These are phyloP conservation scores for Penelope pileata DNA, from an alignment of 2,113 vertebrate species.

Conservation along the genomic window DNA sequence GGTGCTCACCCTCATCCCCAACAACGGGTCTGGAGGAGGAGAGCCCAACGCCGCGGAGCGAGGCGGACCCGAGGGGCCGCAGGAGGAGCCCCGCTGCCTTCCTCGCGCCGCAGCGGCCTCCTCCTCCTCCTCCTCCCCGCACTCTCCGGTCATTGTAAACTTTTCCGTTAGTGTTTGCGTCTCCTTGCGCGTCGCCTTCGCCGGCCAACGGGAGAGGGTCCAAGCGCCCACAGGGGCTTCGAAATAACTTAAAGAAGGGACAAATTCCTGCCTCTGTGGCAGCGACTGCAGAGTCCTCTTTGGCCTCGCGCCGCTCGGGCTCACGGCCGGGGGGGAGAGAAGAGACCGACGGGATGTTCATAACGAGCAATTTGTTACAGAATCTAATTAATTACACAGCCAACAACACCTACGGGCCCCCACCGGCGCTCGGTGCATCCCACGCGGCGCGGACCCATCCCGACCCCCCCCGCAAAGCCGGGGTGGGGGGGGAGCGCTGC, in stretches of 20 bases:
- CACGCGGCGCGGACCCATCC: not conserved
- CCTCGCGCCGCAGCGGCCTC: too few species aligned
- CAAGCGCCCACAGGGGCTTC: not conserved
- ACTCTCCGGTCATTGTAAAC: too few species aligned
- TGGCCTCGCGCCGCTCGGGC: not conserved
- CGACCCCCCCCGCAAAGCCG: too few species aligned
- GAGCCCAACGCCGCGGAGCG: too few species aligned
- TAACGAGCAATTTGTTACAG: constrained; percentile 16
- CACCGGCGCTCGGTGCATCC: not conserved
- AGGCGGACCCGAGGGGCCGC: too few species aligned
- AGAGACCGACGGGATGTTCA: not conserved
- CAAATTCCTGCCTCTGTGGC: not conserved
- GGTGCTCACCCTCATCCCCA: too few species aligned
- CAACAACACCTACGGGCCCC: not conserved
- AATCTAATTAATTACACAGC: constrained; percentile 37
- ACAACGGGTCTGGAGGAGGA: too few species aligned
- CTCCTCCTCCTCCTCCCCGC: too few species aligned
- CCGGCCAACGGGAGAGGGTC: not conserved
- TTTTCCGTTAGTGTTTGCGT: not conserved
- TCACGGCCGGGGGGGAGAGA: not conserved
- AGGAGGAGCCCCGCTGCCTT: too few species aligned
- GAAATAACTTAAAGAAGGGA: constrained; percentile 15
- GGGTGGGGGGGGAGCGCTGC: too few species aligned
- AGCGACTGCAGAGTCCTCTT: not conserved
- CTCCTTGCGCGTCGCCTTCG: not conserved